Conservation (phyloP, 1,140 invertebrate genomes). For the Sminthurides bifidus region DNA sequence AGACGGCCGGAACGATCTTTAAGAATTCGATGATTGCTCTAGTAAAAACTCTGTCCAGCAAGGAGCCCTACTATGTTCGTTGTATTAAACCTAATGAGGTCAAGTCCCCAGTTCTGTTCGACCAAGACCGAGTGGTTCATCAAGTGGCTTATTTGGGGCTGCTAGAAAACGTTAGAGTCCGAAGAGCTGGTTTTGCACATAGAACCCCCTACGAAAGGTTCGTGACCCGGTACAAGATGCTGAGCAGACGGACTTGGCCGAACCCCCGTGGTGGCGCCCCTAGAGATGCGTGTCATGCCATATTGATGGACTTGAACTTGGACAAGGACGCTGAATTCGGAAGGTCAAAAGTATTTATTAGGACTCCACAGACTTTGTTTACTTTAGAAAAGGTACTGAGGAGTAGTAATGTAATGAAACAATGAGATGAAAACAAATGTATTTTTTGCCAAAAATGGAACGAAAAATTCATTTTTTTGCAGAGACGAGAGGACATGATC, state of each 20-base stretch:
- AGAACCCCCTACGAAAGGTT: slow-evolving; percentile 67
- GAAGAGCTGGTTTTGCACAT: slow-evolving; percentile 85
- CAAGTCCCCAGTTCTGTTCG: slow-evolving; percentile 70
- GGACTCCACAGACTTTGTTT: slow-evolving; percentile 79
- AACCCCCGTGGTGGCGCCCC: slow-evolving; percentile 41
- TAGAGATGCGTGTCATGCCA: slow-evolving; percentile 67
- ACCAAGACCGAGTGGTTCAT: slow-evolving; percentile 65
- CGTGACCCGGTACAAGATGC: slow-evolving; percentile 78
- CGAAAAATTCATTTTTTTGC: not conserved
- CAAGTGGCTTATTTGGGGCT: slow-evolving; percentile 59
- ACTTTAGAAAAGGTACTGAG: slow-evolving; percentile 60
- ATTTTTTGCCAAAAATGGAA: too few relatives aligned
- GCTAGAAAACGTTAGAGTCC: slow-evolving; percentile 83
- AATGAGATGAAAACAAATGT: slow-evolving; percentile 2
- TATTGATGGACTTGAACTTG: slow-evolving; percentile 68
- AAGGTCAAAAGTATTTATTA: slow-evolving; percentile 88
- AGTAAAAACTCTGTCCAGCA: slow-evolving; percentile 73
- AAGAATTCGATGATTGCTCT: slow-evolving; percentile 86
- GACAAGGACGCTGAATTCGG: slow-evolving; percentile 80
- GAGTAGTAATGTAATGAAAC: not conserved
- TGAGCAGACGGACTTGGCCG: slow-evolving; percentile 86
- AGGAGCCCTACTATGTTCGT: slow-evolving; percentile 87
- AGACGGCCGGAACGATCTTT: slow-evolving; percentile 85
- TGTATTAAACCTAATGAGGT: slow-evolving; percentile 83
- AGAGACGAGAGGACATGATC: slow-evolving; percentile 25